Base-by-base conservation (phyloP, 30 jellyfish, hydroid and myxozoan species). In the Hydra vulgaris region DNA sequence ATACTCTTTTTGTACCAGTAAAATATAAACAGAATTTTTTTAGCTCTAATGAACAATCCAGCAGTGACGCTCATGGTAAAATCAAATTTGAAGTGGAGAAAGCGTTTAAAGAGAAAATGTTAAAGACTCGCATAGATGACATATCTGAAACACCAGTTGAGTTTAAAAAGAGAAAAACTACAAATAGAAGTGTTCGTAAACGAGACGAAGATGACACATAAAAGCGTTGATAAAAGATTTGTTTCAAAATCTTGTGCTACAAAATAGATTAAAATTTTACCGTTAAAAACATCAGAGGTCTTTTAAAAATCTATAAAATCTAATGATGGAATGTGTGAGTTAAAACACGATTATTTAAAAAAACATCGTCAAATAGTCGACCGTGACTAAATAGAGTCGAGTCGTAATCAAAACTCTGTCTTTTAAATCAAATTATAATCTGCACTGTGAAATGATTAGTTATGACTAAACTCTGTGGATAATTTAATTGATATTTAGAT, bases 131-230 rank as follows among this genome's bases (percentile, higher is more conserved):
- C 67, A 25, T 53, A 26, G 23, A 22, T 18, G 21, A 86, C 20
- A 40, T 25, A 26, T 27, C 82, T 12, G 84, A 74, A 17, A 94
- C 78, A 84, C 84, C 75, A 27, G 90, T 88, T 22, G 89, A 89
- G 20, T 88, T 88, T 27, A 88, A 88, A 74, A 88, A 88, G 74
- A 68, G 96, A 55, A 88, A 88, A 74, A 69, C 84, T 0, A 84
- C 81, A 69, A 79, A 54, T 19, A 72, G 94, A 20, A 88, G 71
- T 53, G 83, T 83, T 17, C 78, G 96, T 66, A 88, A 71, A 69
- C 85, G 96, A 27, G 81, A 76, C 54, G 92, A 83, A 25, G 96
- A 83, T 26, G 96, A 83, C 61, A 40, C 61, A 40, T 40, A 40
- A 40, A 40, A 40, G 12, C 12, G 12, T 40, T 40, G 61, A 40